Base-by-base conservation (phyloP, 2,888 invertebrate genomes). In the Torymus tubicola region DNA sequence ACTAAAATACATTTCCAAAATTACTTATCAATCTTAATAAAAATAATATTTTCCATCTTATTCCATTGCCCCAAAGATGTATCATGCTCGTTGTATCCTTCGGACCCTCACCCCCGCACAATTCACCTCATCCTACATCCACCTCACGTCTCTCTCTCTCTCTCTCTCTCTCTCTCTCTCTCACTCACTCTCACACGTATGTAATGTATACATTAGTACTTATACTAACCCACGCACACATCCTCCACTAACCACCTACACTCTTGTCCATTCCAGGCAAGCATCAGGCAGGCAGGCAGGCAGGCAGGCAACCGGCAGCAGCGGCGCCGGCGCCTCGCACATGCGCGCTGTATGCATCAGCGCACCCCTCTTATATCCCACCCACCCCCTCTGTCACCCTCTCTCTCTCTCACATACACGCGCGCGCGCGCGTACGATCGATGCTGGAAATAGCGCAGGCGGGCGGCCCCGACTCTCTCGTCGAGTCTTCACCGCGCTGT, bases 371-470 rank as follows among this genome's bases (percentile, higher is more conserved):
- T 42, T 42, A 42, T 42, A 8, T 42, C 42, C 42, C 42, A 8
- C 42, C 42, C 42, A 42, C 63, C 55, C 72, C 31, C 55, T 21
- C 42, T 50, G 42, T 14, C 53, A 18, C n/a, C 55, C 63, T 63
- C 72, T 55, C 55, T 21, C 42, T 50, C 5, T 18, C 52, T 13
- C 24, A 52, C 16, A 18, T 12, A 8, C 31, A 8, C 10, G 5
- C 31, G 14, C 18, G 12, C 2, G 42, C 42, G 42, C 18, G 16
- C 53, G 64, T 3, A 13, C 18, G 90, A 90, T 90, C 90, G 90
- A 90, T 90, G 89, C 88, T 89, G 89, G 88, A 89, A 90, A 90
- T 89, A 89, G 89, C 89, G 87, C 88, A 86, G 87, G 86, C 83
- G 87, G 84, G 86, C 85, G 85, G 84, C 16, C 18, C 53, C 52